Evolutionary conservation across 2,113 vertebrate genomes (phyloP).

Genomic region (Phainopepla nitens): DNA sequence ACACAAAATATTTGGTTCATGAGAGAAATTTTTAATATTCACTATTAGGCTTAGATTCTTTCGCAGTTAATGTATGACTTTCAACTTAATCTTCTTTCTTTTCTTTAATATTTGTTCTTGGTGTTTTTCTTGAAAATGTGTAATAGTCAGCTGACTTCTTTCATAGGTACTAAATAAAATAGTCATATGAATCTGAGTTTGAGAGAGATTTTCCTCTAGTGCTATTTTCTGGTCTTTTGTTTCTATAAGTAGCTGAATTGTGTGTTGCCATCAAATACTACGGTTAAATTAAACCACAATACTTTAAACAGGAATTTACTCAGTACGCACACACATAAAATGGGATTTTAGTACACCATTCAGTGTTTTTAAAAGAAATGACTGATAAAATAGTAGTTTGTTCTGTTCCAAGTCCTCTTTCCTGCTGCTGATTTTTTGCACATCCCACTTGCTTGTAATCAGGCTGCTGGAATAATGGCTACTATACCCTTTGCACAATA

Average conservation of each 20-base stretch:
- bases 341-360: not conserved
- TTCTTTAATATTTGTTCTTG: not conserved
- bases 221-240: not conserved
- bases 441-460: not conserved
- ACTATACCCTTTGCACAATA: not conserved
- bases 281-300: not conserved
- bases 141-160: not conserved
- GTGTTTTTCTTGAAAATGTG: not conserved
- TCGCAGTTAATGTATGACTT: not conserved
- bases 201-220: not conserved
- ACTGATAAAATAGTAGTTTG: not conserved
- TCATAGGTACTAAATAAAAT: not conserved
- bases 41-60: not conserved
- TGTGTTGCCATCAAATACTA: not conserved
- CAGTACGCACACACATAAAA: not conserved
- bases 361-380: not conserved
- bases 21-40: not conserved
- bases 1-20: not conserved
- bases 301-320: not conserved
- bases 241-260: not conserved
- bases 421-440: not conserved
- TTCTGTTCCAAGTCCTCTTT: not conserved
- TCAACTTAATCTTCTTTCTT: not conserved
- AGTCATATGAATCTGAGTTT: not conserved
- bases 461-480: not conserved